Evolutionary conservation across 1,140 invertebrate genomes (phyloP).

Genomic region (Holotrichia oblita): DNA sequence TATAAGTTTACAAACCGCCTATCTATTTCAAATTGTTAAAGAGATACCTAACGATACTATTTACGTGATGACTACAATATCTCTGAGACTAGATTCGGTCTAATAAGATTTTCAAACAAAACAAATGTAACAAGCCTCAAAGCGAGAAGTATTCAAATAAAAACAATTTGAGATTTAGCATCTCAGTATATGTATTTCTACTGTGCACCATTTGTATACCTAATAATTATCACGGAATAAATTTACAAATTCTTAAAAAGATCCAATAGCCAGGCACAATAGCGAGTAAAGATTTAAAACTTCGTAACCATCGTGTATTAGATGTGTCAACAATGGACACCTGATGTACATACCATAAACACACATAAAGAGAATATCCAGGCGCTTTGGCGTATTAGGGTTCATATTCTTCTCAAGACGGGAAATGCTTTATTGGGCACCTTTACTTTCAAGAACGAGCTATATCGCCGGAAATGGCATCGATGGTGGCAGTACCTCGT

Average conservation of each 20-base stretch:
- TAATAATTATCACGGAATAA: conserved; percentile 21
- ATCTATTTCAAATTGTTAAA: neutral
- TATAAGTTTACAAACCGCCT: neutral
- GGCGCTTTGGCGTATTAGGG: neutral
- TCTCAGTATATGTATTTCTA: neutral
- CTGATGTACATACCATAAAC: conserved; percentile 16
- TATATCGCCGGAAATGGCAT: conserved; percentile 7
- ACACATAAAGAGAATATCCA: neutral
- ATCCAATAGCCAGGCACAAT: conserved; percentile 1
- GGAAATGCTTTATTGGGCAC: conserved; percentile 1
- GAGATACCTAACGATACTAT: neutral
- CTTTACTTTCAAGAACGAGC: neutral
- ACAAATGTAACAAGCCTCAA: conserved; percentile 1
- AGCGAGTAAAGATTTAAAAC: conserved; percentile 11
- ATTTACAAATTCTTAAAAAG: conserved; percentile 9
- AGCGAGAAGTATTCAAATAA: conserved; percentile 13
- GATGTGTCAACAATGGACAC: conserved; percentile 15
- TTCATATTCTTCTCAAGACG: neutral
- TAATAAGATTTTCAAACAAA: conserved; percentile 4
- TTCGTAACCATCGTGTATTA: conserved; percentile 2
- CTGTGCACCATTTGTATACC: neutral
- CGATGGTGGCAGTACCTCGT: conserved; percentile 5
- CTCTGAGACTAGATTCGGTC: neutral
- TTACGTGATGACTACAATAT: neutral
- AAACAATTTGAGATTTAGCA: conserved; percentile 13